Percentiles rank a stretch among this genome's conserved stretches.
These are phyloP conservation scores for Eudyptes chrysolophus DNA, from an alignment of 2,113 vertebrate genomes.

Conservation along the genomic window DNA sequence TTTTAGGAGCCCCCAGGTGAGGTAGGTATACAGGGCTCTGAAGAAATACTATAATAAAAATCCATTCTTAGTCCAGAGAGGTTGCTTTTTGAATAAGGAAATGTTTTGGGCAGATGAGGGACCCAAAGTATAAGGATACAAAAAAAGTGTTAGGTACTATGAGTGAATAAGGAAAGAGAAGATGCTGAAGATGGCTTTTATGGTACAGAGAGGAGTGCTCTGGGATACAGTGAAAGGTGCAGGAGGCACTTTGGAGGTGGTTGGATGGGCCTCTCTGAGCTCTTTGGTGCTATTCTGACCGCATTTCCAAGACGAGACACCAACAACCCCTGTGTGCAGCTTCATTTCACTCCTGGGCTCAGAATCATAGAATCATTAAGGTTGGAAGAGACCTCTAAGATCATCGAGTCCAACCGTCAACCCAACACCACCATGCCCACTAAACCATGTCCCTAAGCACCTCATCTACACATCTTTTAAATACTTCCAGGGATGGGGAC, in stretches of 20 bases:
- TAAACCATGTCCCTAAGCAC: too few relatives aligned
- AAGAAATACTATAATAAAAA: background rate
- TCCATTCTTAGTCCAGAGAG: background rate
- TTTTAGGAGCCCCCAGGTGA: background rate
- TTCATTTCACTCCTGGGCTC: background rate
- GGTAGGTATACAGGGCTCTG: background rate
- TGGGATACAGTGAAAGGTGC: background rate
- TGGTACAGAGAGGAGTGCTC: background rate
- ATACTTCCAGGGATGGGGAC: too few relatives aligned
- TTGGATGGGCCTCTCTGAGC: background rate
- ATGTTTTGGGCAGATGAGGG: background rate
- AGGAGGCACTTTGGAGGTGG: background rate
- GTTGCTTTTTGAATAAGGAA: background rate
- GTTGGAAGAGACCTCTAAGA: too few relatives aligned
- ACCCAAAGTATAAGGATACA: too few relatives aligned
- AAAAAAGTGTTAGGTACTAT: background rate
- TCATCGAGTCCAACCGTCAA: too few relatives aligned
- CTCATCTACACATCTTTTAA: too few relatives aligned
- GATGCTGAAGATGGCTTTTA: background rate
- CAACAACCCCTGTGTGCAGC: rapidly evolving
- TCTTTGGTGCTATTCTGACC: background rate
- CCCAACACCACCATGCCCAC: too few relatives aligned
- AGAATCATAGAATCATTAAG: too few relatives aligned
- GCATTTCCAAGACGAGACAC: background rate
- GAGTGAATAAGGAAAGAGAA: background rate